Conservation (phyloP, 1,140 invertebrate genomes). For the Drosophila seguyi region DNA sequence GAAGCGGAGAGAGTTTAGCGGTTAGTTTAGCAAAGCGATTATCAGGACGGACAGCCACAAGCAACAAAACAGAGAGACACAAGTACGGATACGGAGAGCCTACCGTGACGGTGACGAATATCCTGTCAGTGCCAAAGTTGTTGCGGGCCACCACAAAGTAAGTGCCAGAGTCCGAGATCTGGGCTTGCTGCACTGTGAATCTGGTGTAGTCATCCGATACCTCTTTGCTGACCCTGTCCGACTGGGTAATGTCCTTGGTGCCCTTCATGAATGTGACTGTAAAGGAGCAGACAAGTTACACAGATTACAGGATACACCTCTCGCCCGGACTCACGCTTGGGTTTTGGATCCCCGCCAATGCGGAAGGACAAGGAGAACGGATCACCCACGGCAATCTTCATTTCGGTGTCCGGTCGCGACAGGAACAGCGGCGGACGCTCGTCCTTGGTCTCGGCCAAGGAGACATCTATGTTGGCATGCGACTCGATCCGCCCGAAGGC, state of each 20-base stretch:
- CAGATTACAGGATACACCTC: too few species aligned
- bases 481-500: slow-evolving; percentile 91
- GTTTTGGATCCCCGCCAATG: slow-evolving; percentile 92
- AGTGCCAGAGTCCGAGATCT: slow-evolving; percentile 94
- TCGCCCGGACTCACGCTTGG: slow-evolving; percentile 88
- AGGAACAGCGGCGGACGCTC: slow-evolving; percentile 92
- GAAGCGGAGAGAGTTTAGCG: slow-evolving; percentile 36
- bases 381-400: slow-evolving; percentile 91
- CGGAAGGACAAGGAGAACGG: slow-evolving; percentile 93
- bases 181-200: slow-evolving; percentile 94
- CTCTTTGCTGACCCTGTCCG: slow-evolving; percentile 91
- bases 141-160: slow-evolving; percentile 98
- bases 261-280: slow-evolving; percentile 95
- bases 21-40: slow-evolving; percentile 69
- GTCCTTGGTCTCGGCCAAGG: slow-evolving; percentile 87
- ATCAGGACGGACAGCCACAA: slow-evolving; percentile 49
- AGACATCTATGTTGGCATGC: slow-evolving; percentile 89
- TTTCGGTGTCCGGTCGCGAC: slow-evolving; percentile 90
- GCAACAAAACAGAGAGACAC: slow-evolving; percentile 14
- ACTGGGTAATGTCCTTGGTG: slow-evolving; percentile 92
- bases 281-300: slow-evolving; percentile 39
- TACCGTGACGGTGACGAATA: slow-evolving; percentile 93
- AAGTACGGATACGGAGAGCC: slow-evolving; percentile 18
- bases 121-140: slow-evolving; percentile 93
- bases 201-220: slow-evolving; percentile 93